These are phyloP conservation scores for Menidia beryllina DNA, from an alignment of 2,113 vertebrate species.

Conservation along the genomic window DNA sequence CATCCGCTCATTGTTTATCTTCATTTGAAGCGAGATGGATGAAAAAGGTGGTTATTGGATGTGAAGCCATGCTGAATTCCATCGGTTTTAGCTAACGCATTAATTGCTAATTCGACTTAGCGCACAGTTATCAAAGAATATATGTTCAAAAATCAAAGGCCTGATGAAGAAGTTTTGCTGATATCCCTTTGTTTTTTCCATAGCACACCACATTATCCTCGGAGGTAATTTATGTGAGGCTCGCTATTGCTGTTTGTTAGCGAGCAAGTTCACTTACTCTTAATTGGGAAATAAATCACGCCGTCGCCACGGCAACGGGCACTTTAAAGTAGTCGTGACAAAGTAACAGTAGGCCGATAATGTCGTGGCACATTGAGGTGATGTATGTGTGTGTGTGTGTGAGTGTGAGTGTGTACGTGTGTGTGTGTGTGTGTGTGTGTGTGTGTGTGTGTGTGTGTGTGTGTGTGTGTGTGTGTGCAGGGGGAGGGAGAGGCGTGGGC, in stretches of 20 bases:
- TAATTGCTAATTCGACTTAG: slow-evolving; percentile 63
- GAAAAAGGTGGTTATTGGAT: slow-evolving; percentile 57
- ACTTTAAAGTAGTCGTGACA: slow-evolving; percentile 53
- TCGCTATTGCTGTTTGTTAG: slow-evolving; percentile 55
- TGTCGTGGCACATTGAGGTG: slow-evolving; percentile 18
- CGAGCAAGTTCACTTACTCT: slow-evolving; percentile 62
- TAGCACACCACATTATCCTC: slow-evolving; percentile 36
- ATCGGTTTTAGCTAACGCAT: slow-evolving; percentile 46
- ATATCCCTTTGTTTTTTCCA: slow-evolving; percentile 50
- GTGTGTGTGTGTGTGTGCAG: slow-evolving; percentile 5
- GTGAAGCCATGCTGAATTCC: slow-evolving; percentile 53
- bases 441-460: slow-evolving; percentile 17
- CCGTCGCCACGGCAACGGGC: slow-evolving; percentile 60
- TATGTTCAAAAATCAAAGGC: slow-evolving; percentile 36
- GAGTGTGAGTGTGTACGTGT: not conserved
- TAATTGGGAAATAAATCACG: slow-evolving; percentile 78
- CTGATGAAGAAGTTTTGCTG: slow-evolving; percentile 26
- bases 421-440: slow-evolving; percentile 49
- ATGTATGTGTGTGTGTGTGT: slow-evolving; percentile 18
- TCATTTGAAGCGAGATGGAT: slow-evolving; percentile 63
- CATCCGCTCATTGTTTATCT: slow-evolving; percentile 70
- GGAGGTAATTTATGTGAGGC: slow-evolving; percentile 68
- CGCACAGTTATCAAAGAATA: slow-evolving; percentile 44
- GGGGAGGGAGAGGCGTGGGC: no score
- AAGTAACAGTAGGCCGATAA: slow-evolving; percentile 54